phyloP scores from a whole-genome alignment of 2,888 invertebrate species.

The Papilio gigon region DNA sequence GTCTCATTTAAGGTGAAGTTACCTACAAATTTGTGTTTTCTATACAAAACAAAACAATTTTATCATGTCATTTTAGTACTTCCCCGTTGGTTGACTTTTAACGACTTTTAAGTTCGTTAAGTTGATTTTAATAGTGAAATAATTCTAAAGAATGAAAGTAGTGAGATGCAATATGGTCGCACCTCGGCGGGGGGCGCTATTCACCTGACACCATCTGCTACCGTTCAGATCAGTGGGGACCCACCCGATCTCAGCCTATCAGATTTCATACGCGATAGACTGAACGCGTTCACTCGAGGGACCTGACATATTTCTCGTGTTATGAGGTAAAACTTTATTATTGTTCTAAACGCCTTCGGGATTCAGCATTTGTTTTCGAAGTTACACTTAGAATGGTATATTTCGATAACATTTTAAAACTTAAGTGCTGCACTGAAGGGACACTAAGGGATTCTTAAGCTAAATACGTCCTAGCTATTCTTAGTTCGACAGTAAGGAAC shows the following conservation, averaged over 20 bases:
- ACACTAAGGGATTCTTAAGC: background rate
- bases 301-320: slow-evolving; percentile 50
- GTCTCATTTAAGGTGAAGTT: too few relatives aligned
- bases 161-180: slow-evolving; percentile 51
- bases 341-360: slow-evolving; percentile 21
- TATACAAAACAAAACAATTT: background rate
- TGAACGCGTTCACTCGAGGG: slow-evolving; percentile 60
- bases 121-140: slow-evolving; percentile 40
- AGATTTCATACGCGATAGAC: slow-evolving; percentile 67
- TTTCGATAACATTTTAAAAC: background rate
- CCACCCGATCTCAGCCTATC: slow-evolving; percentile 59
- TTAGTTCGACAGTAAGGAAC: background rate
- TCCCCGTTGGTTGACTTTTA: background rate
- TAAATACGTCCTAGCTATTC: background rate
- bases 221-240: slow-evolving; percentile 57
- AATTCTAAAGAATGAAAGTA: slow-evolving; percentile 46
- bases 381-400: background rate
- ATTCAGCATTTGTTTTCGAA: slow-evolving; percentile 3
- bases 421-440: too few relatives aligned
- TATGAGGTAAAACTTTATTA: slow-evolving; percentile 40
- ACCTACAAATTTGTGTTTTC: too few relatives aligned
- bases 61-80: slow-evolving; percentile 11
- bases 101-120: background rate
- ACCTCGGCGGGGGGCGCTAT: slow-evolving; percentile 67
- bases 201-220: slow-evolving; percentile 71